Evolutionary conservation across 1,140 invertebrate species (phyloP), one percentile per base, ranked within the genome.

Genomic region (Leptoteleia sp.): DNA sequence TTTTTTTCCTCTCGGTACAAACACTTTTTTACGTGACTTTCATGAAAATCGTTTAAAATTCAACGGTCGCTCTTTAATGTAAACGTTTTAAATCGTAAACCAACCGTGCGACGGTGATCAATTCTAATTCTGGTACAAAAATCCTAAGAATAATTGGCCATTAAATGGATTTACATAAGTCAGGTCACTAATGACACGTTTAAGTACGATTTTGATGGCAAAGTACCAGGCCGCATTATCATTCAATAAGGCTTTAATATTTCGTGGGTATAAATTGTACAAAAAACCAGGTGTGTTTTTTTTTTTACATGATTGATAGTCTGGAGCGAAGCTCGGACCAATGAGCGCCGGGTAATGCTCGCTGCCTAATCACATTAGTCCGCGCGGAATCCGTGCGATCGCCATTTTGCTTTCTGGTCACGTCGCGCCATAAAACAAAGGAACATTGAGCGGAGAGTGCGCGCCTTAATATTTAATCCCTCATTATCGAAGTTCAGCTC

Each of bases 331-430:
- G 35, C 47, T 54, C 57, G 57, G 43, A 31, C 38, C 35, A 70
- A 64, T 71, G 70, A 68, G 29, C 48, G 22, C 22, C 31, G 12
- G 33, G 43, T 5, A 71, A 75, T 52, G 77, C 65, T 73, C 43
- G 64, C 71, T 79, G 75, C 65, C 79, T 86, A 87, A 87, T 88
- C 84, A 80, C 79, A 82, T 87, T 85, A 87, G 71, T 45, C 59
- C 76, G 80, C 35, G 73, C 43, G 64, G 47, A 68, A 76, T 76
- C 78, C 25, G 68, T 48, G 68, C 71, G 68, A 64, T 70, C 78
- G 82, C 83, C 85, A 88, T 88, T 71, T 86, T 88, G 84, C 81
- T 88, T 88, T 89, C 87, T 89, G 85, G 83, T 89, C 88, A 89
- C 88, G 87, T 89, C 84, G 62, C 80, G 76, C 73, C 87, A 81